Conservation (phyloP, 2,888 invertebrate species). For the Synanthedon myopaeformis region DNA sequence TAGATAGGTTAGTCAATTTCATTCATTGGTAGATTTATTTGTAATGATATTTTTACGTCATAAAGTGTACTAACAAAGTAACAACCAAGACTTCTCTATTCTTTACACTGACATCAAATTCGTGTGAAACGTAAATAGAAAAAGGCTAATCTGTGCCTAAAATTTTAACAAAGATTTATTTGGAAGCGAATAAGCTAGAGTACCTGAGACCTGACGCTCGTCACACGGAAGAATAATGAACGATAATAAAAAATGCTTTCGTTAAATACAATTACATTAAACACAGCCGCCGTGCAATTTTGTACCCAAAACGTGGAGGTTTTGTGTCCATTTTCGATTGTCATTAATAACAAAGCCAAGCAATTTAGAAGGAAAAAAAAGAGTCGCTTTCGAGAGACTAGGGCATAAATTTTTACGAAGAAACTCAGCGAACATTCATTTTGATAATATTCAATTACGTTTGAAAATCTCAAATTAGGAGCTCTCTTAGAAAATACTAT, state of each 20-base stretch:
- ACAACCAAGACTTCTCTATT: too few relatives aligned
- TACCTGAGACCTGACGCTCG: conserved; percentile 4
- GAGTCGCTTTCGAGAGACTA: conserved; percentile 14
- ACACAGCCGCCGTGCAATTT: conserved; percentile 8
- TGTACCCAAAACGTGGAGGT: conserved; percentile 7
- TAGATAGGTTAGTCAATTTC: too few relatives aligned
- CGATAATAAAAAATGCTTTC: conserved; percentile 26
- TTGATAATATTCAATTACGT: conserved; percentile 44
- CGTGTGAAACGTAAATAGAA: not conserved
- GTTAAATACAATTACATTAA: conserved; percentile 27
- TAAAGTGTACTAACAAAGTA: too few relatives aligned
- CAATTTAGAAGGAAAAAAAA: conserved; percentile 16
- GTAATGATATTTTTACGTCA: too few relatives aligned
- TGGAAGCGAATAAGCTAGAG: not conserved
- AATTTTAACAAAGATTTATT: not conserved
- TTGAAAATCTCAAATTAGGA: conserved; percentile 36
- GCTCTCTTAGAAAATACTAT: not conserved
- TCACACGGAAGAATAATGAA: conserved; percentile 28
- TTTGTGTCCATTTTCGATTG: conserved; percentile 16
- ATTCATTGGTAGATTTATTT: too few relatives aligned
- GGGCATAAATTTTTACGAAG: conserved; percentile 26
- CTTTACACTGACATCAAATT: too few relatives aligned
- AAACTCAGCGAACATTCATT: conserved; percentile 28
- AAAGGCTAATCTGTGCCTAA: not conserved
- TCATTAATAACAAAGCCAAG: conserved; percentile 17